Evolutionary conservation across 2,797 vertebrate genomes (phyloP), one percentile per base, ranked within the genome.

Genomic region (Graptemys geographica): DNA sequence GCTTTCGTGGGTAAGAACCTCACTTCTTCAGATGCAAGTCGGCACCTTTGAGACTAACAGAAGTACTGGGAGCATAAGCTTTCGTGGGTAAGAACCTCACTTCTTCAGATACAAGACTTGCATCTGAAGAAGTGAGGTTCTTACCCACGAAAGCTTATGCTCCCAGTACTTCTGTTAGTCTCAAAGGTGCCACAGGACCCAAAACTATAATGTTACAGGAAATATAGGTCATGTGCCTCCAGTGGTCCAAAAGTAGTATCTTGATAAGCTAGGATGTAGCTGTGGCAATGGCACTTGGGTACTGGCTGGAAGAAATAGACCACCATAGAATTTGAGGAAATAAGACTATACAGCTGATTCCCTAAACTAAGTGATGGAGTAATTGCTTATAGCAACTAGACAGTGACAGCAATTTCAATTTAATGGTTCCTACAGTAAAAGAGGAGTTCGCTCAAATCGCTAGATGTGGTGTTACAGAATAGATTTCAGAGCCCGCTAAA

Each of bases 281-380:
- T 7, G 28, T 0, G 0, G 5, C 2, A 1, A 83, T 44, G 81
- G 8, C 31, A 74, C 74, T 8, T 1, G 44, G 69, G 0, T 7
- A 51, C 23, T 3, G 0, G 44, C 12, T 76, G 56, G 88, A 94
- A 79, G 44, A 90, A 95, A 87, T 31, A 37, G 7, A 56, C 25
- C 37, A n/a, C 4, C 90, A 59, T 90, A 53, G 18, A 23, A 13
- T 25, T 28, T 37, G n/a, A 87, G n/a, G 33, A 51, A 84, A 79
- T 57, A 72, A 62, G 62, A 52, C 18, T 27, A 6, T 37, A 33
- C 37, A 90, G 15, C 8, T 94, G 33, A 37, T 7, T 5, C 79
- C 37, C 80, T n/a, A 1, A 44, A 2, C 16, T 51, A 31, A 12
- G 5, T 41, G 62, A 2, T 0, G 16, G 25, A 44, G 25, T 8